phyloP scores from a whole-genome alignment of 2,113 vertebrate genomes.

The Cyanoderma ruficeps region DNA sequence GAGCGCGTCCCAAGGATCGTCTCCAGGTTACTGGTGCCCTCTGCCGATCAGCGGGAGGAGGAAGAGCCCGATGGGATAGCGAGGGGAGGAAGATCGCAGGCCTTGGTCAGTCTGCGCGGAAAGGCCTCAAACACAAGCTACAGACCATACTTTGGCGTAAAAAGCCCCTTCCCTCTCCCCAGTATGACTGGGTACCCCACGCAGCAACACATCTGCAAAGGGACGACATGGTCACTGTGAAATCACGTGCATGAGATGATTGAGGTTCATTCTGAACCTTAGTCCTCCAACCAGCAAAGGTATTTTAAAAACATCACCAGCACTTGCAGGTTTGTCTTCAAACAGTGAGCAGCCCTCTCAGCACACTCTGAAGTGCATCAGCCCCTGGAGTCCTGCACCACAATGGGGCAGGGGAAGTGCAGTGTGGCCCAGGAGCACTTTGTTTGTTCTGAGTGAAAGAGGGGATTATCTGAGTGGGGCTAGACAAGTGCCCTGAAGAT shows the following conservation, averaged over 20 bases:
- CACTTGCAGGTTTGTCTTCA: neutral
- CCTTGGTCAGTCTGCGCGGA: neutral
- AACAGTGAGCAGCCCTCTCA: slow-evolving; percentile 13
- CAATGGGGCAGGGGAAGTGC: neutral
- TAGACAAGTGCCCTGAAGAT: slow-evolving; percentile 32
- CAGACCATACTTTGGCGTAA: fast-evolving
- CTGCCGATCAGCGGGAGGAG: neutral
- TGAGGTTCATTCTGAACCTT: neutral
- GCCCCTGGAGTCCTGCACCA: slow-evolving; percentile 30
- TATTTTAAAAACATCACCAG: neutral
- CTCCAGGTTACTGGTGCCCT: slow-evolving; percentile 17
- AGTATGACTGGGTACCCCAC: neutral
- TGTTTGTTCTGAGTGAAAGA: slow-evolving; percentile 43
- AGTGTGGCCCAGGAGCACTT: neutral
- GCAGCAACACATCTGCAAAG: neutral
- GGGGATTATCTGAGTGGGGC: neutral
- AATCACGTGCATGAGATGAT: fast-evolving
- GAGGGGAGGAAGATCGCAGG: neutral
- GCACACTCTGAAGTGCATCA: slow-evolving; percentile 8
- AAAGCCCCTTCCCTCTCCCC: neutral
- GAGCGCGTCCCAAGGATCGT: neutral
- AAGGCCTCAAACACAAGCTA: neutral
- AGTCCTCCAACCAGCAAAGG: neutral
- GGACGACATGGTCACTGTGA: fast-evolving
- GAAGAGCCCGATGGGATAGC: neutral